phyloP scores from a whole-genome alignment of 2,797 vertebrate species.

The Odontamblyopus rebecca region DNA sequence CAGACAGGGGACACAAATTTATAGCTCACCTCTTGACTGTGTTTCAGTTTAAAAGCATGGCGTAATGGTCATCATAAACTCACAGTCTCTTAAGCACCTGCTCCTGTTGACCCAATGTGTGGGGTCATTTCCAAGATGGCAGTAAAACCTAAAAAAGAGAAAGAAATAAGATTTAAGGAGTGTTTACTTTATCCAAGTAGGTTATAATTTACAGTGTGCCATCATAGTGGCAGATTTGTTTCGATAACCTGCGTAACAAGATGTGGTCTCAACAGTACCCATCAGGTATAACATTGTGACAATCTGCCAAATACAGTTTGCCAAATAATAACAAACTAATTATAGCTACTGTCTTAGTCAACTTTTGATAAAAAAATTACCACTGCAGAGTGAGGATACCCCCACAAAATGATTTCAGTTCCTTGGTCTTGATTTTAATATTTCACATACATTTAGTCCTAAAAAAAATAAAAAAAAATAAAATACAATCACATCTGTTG shows the following conservation, averaged over 20 bases:
- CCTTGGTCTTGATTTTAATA: neutral
- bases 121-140: conserved; percentile 11
- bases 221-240: conserved; percentile 22
- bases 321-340: neutral
- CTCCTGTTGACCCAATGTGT: conserved; percentile 6
- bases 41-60: conserved; percentile 46
- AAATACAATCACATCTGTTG: too few species aligned
- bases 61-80: conserved; percentile 44
- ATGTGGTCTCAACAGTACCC: neutral
- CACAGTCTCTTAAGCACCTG: conserved; percentile 20
- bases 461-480: neutral
- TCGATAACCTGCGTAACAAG: conserved; percentile 40
- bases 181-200: conserved; percentile 48
- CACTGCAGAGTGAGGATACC: neutral
- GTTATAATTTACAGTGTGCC: conserved; percentile 23
- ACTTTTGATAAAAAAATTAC: neutral
- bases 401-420: neutral
- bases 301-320: neutral
- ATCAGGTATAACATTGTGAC: neutral
- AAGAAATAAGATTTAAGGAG: conserved; percentile 20
- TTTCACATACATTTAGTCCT: neutral
- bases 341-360: neutral
- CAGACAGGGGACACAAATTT: conserved; percentile 38
- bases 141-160: conserved; percentile 4
- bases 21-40: conserved; percentile 33